Base-by-base conservation (phyloP, 2,888 invertebrate genomes). In the Tachina grossa region DNA sequence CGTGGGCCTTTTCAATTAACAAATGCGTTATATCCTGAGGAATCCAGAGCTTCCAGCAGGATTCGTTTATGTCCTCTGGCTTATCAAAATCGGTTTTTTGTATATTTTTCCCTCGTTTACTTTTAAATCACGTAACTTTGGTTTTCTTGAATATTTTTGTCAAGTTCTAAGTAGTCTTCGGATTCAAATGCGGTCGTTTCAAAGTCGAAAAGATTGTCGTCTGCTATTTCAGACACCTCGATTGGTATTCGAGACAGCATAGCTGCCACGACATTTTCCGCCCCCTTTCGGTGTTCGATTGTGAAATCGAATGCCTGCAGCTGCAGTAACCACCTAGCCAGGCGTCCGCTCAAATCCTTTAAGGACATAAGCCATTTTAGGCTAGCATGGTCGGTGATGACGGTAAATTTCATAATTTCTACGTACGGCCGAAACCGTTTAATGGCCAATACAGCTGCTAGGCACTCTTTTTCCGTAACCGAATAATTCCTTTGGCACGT, bases 41-140 rank as follows among this genome's bases (percentile, higher is more conserved):
- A 16, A 69, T 57, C 75, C 75, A 84, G 11, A 74, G n/a, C 19
- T 79, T 80, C 76, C 75, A 75, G 5, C 10, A 3, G 11, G 31
- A 16, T 59, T 39, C 41, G 65, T 13, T 39, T 55, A 69, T 1
- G 31, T 6, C 31, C 31, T 31, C 31, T 5, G 31, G 0, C 5
- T 31, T 31, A 5, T 31, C 31, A 2, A 31, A 31, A 6, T 31
- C 6, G 31, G 31, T 31, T 31, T 31, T 31, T 31, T 31, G 31
- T 31, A 31, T 31, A 31, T 31, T 31, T 31, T 31, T 6, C 47
- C 57, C 63, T 59, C 22, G 14, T 43, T 61, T 9, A 19, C 39
- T 53, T 59, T 59, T 88, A 41, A 88, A 51, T n/a, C 89, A 87
- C 61, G 90, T 53, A 68, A 87, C 57, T 13, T 22, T 31, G 8